phyloP scores from a whole-genome alignment of 2,797 vertebrate genomes.

The Chloroceryle inda region DNA sequence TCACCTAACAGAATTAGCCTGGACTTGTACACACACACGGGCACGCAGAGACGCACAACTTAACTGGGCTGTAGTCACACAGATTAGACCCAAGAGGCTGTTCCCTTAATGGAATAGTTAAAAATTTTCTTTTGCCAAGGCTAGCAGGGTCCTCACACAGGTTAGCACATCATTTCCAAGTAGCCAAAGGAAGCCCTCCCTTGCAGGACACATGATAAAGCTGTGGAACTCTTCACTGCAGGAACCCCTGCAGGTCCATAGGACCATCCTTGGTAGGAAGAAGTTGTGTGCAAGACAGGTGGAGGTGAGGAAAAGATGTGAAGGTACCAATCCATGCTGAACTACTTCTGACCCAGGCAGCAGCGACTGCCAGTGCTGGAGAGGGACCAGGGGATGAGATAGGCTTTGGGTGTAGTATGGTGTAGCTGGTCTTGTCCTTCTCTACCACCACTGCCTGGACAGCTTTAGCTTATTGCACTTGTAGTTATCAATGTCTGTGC shows the following conservation, averaged over 20 bases:
- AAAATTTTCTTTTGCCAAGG: background rate
- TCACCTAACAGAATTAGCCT: constrained; percentile 65
- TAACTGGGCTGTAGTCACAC: background rate
- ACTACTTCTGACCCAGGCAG: background rate
- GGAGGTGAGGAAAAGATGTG: background rate
- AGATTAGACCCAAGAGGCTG: background rate
- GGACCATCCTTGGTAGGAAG: background rate
- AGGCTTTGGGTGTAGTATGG: background rate
- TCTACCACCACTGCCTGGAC: too few species aligned
- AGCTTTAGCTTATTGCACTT: background rate
- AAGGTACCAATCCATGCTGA: background rate
- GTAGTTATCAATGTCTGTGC: background rate
- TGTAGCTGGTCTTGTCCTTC: background rate
- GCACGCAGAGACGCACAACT: background rate
- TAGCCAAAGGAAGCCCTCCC: background rate
- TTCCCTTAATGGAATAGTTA: background rate
- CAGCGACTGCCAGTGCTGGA: background rate
- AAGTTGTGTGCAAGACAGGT: background rate
- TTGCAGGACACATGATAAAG: background rate
- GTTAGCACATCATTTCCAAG: background rate
- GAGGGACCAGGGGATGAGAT: background rate
- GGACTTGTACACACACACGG: background rate
- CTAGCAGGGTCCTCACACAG: background rate
- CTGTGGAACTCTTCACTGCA: background rate
- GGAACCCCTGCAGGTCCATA: background rate